Evolutionary conservation across 1,140 invertebrate genomes (phyloP).

Genomic region (Odontomachus brunneus): DNA sequence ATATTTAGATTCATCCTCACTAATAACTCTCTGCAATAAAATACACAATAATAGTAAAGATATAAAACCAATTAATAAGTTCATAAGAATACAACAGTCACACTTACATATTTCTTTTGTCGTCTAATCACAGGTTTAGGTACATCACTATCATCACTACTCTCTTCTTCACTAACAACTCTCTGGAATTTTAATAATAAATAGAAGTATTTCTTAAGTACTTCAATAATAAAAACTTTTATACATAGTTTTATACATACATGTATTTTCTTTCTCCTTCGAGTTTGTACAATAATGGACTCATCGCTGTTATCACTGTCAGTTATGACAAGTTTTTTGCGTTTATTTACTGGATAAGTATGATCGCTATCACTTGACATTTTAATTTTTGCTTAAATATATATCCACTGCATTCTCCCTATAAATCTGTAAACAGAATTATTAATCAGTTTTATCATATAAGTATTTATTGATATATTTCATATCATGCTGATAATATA

Average conservation of each 20-base stretch:
- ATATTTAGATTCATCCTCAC: slow-evolving; percentile 79
- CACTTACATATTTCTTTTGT: slow-evolving; percentile 78
- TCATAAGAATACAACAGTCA: slow-evolving; percentile 24
- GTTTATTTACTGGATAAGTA: slow-evolving; percentile 68
- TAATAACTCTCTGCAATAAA: slow-evolving; percentile 76
- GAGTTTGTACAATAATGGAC: slow-evolving; percentile 73
- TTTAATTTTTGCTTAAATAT: slow-evolving; percentile 66
- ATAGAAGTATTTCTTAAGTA: background rate
- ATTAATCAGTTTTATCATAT: background rate
- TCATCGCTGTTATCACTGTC: slow-evolving; percentile 82
- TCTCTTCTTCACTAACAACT: slow-evolving; percentile 80
- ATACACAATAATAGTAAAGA: slow-evolving; percentile 9
- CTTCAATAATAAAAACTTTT: background rate
- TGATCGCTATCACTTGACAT: slow-evolving; percentile 81
- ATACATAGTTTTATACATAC: slow-evolving; percentile 79
- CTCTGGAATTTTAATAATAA: slow-evolving; percentile 59
- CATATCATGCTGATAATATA: no score
- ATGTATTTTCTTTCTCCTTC: slow-evolving; percentile 74
- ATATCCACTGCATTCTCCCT: slow-evolving; percentile 50
- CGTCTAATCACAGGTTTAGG: slow-evolving; percentile 75
- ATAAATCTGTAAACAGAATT: slow-evolving; percentile 21
- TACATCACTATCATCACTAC: slow-evolving; percentile 80
- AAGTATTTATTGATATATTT: background rate
- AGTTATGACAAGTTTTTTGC: slow-evolving; percentile 70
- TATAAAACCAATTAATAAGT: background rate